Evolutionary conservation across 2,113 vertebrate genomes (phyloP), one percentile per base, ranked within the genome.

Genomic region (Oreocharis arfaki): DNA sequence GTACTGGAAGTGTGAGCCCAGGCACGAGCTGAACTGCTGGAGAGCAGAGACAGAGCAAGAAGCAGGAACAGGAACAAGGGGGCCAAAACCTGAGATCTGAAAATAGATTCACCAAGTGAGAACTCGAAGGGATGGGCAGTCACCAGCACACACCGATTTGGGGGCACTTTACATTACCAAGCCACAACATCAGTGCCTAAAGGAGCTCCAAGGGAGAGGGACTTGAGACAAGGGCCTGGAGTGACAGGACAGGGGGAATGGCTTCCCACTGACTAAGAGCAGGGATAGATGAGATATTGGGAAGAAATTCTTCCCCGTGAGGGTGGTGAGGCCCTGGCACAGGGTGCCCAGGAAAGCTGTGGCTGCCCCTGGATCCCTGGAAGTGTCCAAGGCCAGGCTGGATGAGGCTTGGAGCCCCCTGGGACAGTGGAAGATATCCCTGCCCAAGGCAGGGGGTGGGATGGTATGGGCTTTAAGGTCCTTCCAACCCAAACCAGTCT

Each of bases 121-220:
- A 67, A 17, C 23, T 39, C 13, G 4, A 52, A 82, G 53, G 23
- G 37, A 46, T 0, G 5, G n/a, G 28, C 53, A 46, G 19, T 2
- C 53, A 67, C 5, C 8, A 8, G 37, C 71, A 27, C 9, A 14
- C 46, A 11, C 16, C 0, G 1, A 2, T 20, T 6, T 17, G 6
- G 6, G 44, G 47, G 35, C 41, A 6, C 27, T 55, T 82, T 9
- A 28, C 4, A 1, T 41, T 5, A 20, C 5, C 55, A 22, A 46
- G 28, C 5, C 44, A 76, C 35, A 59, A 21, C 26, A 76, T 52
- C 44, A 52, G 52, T 16, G 33, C 69, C 37, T 39, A 26, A 67
- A 67, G n/a, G 33, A 57, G 60, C 39, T 53, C 28, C 69, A 67
- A 33, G 24, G 28, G 28, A 75, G 28, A 44, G 23, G 28, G 28